phyloP scores from a whole-genome alignment of 1,140 invertebrate genomes.

The Danaus plexippus region DNA sequence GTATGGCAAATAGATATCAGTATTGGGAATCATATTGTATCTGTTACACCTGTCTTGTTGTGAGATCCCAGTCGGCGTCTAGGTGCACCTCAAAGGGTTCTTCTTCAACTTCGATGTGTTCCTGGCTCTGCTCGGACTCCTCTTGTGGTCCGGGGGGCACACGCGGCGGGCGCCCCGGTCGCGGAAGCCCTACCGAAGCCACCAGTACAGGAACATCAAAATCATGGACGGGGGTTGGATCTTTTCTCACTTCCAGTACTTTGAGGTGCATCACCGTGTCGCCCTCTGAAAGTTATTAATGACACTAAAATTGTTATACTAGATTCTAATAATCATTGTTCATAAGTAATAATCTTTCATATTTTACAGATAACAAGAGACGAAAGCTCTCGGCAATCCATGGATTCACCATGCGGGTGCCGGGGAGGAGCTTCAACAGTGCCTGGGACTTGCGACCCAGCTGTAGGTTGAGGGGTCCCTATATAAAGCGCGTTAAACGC shows the following conservation, averaged over 20 bases:
- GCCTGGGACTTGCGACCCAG: no score
- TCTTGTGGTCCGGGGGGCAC: slow-evolving; percentile 19
- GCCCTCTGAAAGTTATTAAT: slow-evolving; percentile 71
- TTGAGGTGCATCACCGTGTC: slow-evolving; percentile 86
- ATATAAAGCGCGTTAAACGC: no score
- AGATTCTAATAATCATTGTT: no score
- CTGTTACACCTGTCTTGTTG: slow-evolving; percentile 79
- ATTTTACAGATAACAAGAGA: no score
- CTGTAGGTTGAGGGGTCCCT: no score
- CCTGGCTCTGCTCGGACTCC: slow-evolving; percentile 28
- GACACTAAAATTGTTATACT: no score
- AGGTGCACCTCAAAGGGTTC: slow-evolving; percentile 47
- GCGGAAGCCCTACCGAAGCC: slow-evolving; percentile 72
- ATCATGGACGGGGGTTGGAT: slow-evolving; percentile 87
- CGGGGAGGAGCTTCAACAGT: no score
- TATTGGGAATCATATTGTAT: no score
- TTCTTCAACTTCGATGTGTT: slow-evolving; percentile 41
- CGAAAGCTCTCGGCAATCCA: no score
- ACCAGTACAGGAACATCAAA: slow-evolving; percentile 93
- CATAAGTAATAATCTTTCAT: no score
- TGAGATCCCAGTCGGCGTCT: slow-evolving; percentile 85
- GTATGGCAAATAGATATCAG: no score
- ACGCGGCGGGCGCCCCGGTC: slow-evolving; percentile 34
- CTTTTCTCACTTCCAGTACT: slow-evolving; percentile 81
- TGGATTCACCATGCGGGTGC: no score